Percentiles rank a stretch among this genome's conserved stretches.
These are phyloP conservation scores for Sciurus vulgaris DNA, from an alignment of 2,797 vertebrate species.

Conservation along the genomic window DNA sequence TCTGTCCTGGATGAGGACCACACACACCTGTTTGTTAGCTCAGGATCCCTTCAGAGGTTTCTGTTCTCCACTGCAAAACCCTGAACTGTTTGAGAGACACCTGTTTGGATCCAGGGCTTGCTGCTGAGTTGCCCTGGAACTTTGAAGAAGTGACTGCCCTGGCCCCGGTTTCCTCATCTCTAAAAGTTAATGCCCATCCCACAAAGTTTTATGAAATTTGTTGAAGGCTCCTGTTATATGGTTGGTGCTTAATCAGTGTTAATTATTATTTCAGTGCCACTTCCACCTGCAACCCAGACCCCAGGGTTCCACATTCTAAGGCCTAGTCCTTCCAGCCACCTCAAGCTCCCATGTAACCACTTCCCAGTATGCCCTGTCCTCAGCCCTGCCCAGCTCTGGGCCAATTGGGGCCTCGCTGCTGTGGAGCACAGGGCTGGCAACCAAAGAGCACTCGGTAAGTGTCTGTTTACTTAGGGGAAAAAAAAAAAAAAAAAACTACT, in stretches of 20 bases:
- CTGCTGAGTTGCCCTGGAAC: neutral
- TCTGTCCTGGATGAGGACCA: neutral
- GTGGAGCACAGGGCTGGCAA: neutral
- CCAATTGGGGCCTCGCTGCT: neutral
- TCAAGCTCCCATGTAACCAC: neutral
- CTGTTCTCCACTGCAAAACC: neutral
- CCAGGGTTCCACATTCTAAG: neutral
- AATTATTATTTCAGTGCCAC: neutral
- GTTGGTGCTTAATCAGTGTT: neutral
- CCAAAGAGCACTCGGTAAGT: conserved; percentile 47
- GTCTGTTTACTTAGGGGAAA: conserved; percentile 49
- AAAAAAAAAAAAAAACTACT: neutral
- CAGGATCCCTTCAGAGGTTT: neutral
- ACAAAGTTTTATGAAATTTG: neutral
- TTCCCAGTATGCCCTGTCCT: neutral
- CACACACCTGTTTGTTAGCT: neutral
- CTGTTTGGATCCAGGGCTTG: neutral
- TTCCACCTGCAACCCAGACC: neutral
- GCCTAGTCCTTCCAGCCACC: neutral
- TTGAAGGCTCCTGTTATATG: neutral
- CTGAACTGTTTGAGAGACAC: neutral
- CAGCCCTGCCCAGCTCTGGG: neutral
- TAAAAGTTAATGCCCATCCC: neutral
- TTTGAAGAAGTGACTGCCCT: neutral
- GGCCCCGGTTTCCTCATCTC: neutral